These are phyloP conservation scores for Vespertilio murinus DNA, from an alignment of 2,797 vertebrate genomes.

Conservation along the genomic window DNA sequence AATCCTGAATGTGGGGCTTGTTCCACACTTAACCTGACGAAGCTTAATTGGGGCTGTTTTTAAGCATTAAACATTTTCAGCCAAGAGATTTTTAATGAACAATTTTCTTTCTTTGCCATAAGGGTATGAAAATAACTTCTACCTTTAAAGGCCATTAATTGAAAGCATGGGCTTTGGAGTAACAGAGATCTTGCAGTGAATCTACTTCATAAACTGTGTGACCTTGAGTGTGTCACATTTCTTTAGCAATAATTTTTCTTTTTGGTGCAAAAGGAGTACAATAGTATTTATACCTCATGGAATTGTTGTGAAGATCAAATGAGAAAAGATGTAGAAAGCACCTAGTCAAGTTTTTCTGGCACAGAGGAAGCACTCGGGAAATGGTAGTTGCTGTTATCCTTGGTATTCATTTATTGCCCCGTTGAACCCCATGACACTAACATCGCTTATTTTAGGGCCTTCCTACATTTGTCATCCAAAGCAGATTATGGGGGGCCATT, in stretches of 20 bases:
- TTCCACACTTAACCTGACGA: constrained; percentile 46
- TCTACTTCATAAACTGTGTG: not conserved
- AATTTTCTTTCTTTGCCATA: constrained; percentile 62
- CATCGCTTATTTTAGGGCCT: not conserved
- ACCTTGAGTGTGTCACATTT: constrained; percentile 45
- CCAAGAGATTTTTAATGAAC: constrained; percentile 62
- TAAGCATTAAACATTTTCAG: constrained; percentile 63
- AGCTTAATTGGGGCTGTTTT: constrained; percentile 64
- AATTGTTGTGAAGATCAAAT: constrained; percentile 7
- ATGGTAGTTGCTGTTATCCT: not conserved
- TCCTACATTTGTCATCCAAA: not conserved
- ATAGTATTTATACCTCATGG: not conserved
- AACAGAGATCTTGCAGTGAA: not conserved
- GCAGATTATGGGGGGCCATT: not conserved
- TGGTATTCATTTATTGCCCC: not conserved
- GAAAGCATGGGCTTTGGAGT: constrained; percentile 28
- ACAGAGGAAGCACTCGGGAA: not conserved
- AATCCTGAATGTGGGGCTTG: constrained; percentile 42
- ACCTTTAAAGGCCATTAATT: constrained; percentile 52
- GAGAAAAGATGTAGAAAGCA: not conserved
- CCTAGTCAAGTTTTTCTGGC: not conserved
- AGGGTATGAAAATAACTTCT: constrained; percentile 54
- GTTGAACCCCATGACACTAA: not conserved
- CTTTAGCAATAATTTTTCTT: constrained; percentile 27
- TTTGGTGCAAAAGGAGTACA: not conserved